Base-by-base conservation (phyloP, 1,140 invertebrate species). In the Aphidius ervi region DNA sequence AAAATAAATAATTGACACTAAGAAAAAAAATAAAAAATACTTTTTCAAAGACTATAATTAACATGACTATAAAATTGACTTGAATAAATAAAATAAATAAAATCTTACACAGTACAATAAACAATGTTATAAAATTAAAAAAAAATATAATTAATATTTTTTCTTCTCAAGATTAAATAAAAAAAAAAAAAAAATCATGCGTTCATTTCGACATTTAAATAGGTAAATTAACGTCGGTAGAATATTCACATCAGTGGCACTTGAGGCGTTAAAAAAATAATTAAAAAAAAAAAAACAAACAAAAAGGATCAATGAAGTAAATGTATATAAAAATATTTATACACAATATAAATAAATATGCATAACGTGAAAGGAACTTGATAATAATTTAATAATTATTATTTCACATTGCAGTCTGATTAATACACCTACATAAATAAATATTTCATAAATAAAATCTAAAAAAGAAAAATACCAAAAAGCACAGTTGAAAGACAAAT, bases 171-270 rank as follows among this genome's bases (percentile, higher is more conserved):
- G n/a, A 55, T 55, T 3, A 55, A 6, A n/a, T n/a, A n/a, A 7
- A 6, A n/a, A 40, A 4, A 7, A 48, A 48, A 37, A 37, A 48
- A 39, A 58, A 42, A 61, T 52, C 58, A 59, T 48, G 42, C n/a
- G 49, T 46, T 9, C 37, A 8, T 31, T 61, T 56, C 41, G 54
- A 61, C 41, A 46, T 61, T 55, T 56, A 37, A 61, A 61, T 56
- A 46, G 53, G 41, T 61, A 53, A 56, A 61, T 61, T 61, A 49
- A 61, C 37, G 37, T n/a, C 39, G 46, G 16, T 46, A 61, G 46
- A 56, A 50, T 20, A 37, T n/a, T 46, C 37, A 39, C 37, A 42
- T 31, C 48, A 58, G 56, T 46, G 43, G 46, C 41, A 52, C 49
- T 52, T 39, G 42, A 50, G 37, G 46, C 16, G 53, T 61, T 42